These are phyloP conservation scores for Heliconius nattereri DNA, from an alignment of 1,140 invertebrate species.

Conservation along the genomic window DNA sequence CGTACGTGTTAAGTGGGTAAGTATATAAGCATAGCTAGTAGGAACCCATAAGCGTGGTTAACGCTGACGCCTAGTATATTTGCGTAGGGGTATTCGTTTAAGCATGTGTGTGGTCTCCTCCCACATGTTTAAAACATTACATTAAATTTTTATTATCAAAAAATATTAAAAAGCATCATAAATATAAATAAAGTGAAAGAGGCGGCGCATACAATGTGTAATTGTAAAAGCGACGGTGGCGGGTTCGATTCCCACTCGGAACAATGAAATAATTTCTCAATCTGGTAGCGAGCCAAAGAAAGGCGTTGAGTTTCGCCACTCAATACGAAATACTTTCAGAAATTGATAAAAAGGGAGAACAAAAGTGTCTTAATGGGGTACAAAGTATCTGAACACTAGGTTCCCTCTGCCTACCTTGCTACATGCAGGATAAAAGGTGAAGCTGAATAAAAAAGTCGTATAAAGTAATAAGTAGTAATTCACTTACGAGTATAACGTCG, in stretches of 20 bases:
- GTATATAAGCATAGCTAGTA: conserved; percentile 58
- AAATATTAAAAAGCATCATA: not conserved
- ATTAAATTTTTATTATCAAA: conserved; percentile 15
- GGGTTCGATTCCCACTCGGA: too few relatives aligned
- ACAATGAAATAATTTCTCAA: too few relatives aligned
- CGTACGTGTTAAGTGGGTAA: conserved; percentile 58
- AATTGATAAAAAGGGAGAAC: too few relatives aligned
- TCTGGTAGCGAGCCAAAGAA: too few relatives aligned
- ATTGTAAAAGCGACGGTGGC: too few relatives aligned
- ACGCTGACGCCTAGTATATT: conserved; percentile 63
- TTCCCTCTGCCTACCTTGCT: too few relatives aligned
- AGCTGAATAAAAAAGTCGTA: not conserved
- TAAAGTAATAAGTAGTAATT: not conserved
- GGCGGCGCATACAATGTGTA: too few relatives aligned
- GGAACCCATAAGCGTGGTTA: conserved; percentile 49
- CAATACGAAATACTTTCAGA: too few relatives aligned
- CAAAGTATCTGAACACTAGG: too few relatives aligned
- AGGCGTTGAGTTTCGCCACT: too few relatives aligned
- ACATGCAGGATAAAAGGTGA: too few relatives aligned
- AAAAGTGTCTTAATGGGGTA: too few relatives aligned
- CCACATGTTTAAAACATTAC: conserved; percentile 33
- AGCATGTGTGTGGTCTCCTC: conserved; percentile 68
- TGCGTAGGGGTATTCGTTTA: conserved; percentile 59
- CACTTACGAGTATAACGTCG: not conserved
- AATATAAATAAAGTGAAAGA: not conserved